A percentile compares a stretch with the other conserved stretches of the same genome.
Conservation (phyloP, 2,888 invertebrate species). For the Volucella bombylans region DNA sequence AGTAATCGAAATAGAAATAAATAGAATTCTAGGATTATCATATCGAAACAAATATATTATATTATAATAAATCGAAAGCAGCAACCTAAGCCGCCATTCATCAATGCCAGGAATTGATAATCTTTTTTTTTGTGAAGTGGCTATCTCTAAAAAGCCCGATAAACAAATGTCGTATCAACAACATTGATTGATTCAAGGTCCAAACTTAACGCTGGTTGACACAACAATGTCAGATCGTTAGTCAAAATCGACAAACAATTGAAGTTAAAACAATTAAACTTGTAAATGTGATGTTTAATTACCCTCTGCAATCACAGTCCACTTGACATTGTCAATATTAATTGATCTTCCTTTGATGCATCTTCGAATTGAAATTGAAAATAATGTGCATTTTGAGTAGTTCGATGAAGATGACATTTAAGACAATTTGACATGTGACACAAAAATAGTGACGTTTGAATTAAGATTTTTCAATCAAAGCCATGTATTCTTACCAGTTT, state of each 20-base stretch:
- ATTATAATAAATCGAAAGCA: slow-evolving; percentile 35
- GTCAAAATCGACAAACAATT: slow-evolving; percentile 24
- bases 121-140: slow-evolving; percentile 23
- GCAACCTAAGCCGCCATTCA: slow-evolving; percentile 35
- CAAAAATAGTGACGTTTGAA: slow-evolving; percentile 5
- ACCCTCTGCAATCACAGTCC: background rate
- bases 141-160: slow-evolving; percentile 36
- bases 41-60: slow-evolving; percentile 1
- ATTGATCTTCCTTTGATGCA: slow-evolving; percentile 30
- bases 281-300: slow-evolving; percentile 24
- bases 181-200: slow-evolving; percentile 21
- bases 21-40: slow-evolving; percentile 28
- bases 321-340: slow-evolving; percentile 21
- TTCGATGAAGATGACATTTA: slow-evolving; percentile 23
- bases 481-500: slow-evolving; percentile 13
- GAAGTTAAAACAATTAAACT: slow-evolving; percentile 34
- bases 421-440: slow-evolving; percentile 39
- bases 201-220: slow-evolving; percentile 2
- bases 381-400: slow-evolving; percentile 17
- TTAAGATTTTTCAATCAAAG: background rate
- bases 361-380: slow-evolving; percentile 30
- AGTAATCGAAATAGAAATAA: slow-evolving; percentile 8
- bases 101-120: slow-evolving; percentile 33
- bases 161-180: slow-evolving; percentile 29
- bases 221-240: slow-evolving; percentile 18